Evolutionary conservation across 2,888 invertebrate genomes (phyloP).

Genomic region (Caradrina kadenii): DNA sequence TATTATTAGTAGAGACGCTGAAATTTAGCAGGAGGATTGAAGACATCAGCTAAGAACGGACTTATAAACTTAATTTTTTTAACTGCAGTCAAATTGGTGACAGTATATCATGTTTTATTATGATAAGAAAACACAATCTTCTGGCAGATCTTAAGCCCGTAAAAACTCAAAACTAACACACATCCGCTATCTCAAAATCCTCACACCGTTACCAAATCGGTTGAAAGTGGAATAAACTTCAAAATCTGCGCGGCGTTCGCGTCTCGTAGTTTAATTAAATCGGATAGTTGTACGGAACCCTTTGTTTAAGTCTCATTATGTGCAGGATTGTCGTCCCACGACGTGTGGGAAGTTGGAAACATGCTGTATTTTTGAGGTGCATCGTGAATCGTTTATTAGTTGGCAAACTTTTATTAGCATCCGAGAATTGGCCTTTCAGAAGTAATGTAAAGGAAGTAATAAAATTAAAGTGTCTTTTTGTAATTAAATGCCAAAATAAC

Average conservation of each 20-base stretch:
- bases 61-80: too few relatives aligned
- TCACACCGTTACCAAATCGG: conserved; percentile 20
- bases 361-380: conserved; percentile 39
- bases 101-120: background rate
- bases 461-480: too few relatives aligned
- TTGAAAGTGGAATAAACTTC: conserved; percentile 64
- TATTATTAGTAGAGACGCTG: too few relatives aligned
- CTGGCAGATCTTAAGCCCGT: background rate
- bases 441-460: background rate
- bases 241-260: conserved; percentile 69
- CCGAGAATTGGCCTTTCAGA: too few relatives aligned
- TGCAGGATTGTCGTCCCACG: conserved; percentile 59
- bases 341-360: conserved; percentile 28
- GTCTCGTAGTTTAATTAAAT: conserved; percentile 76
- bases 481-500: too few relatives aligned
- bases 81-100: too few relatives aligned
- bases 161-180: background rate
- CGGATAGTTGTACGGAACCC: conserved; percentile 72
- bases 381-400: conserved; percentile 15
- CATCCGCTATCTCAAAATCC: conserved; percentile 16
- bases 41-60: too few relatives aligned
- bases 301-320: conserved; percentile 70
- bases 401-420: background rate
- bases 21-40: too few relatives aligned
- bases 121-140: background rate